Percentiles rank a stretch among this genome's conserved stretches.
These are phyloP conservation scores for Boulengerochromis microlepis DNA, from an alignment of 2,113 vertebrate genomes.

Conservation along the genomic window DNA sequence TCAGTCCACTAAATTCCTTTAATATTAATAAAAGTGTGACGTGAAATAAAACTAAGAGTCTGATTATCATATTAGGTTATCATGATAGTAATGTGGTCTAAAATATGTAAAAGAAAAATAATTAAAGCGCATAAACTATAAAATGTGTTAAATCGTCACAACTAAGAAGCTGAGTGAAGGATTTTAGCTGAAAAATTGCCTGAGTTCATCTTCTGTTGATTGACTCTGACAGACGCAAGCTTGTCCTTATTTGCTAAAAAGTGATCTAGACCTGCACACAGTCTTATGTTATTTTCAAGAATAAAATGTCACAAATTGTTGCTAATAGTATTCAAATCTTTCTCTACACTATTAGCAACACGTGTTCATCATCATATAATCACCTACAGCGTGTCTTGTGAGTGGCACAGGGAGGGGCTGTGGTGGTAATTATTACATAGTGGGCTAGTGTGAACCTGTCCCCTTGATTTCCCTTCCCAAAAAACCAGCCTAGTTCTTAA, in stretches of 20 bases:
- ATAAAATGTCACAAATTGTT: not conserved
- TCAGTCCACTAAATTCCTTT: not conserved
- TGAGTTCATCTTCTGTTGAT: not conserved
- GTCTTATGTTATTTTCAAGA: not conserved
- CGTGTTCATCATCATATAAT: not conserved
- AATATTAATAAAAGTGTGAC: not conserved
- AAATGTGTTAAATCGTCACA: not conserved
- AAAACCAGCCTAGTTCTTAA: not conserved
- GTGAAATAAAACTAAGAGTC: not conserved
- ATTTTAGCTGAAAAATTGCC: not conserved
- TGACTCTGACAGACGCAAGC: not conserved
- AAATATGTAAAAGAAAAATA: not conserved
- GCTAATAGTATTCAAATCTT: not conserved
- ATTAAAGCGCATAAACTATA: accelerated
- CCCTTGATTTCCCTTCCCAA: not conserved
- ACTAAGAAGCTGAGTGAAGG: not conserved
- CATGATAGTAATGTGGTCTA: not conserved
- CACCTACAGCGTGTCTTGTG: not conserved
- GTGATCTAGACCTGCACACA: not conserved
- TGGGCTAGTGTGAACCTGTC: not conserved
- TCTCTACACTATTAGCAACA: not conserved
- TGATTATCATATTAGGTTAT: not conserved
- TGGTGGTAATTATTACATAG: not conserved
- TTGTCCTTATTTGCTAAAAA: not conserved
- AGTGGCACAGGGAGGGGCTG: not conserved